Conservation (phyloP, 2,888 invertebrate species). For the Cheilosia impressa region DNA sequence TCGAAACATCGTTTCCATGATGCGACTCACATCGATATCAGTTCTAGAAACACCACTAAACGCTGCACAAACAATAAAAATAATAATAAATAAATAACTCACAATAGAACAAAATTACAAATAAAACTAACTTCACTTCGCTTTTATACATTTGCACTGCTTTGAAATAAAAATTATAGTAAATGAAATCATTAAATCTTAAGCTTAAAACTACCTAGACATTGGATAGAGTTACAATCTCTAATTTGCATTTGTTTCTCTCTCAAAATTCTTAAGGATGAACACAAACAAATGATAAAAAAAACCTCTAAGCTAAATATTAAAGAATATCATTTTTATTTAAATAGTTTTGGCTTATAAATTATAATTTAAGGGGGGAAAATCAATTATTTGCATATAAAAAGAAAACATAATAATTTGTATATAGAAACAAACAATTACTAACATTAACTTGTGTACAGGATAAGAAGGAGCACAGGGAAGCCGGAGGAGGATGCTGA, state of each 20-base stretch:
- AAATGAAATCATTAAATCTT: not conserved
- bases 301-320: slow-evolving; percentile 39
- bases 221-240: slow-evolving; percentile 18
- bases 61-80: too few species aligned
- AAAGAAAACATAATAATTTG: slow-evolving; percentile 21
- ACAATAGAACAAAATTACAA: not conserved
- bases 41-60: too few species aligned
- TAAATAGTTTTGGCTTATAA: slow-evolving; percentile 65
- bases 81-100: not conserved
- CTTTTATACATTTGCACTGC: slow-evolving; percentile 45
- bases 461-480: slow-evolving; percentile 10
- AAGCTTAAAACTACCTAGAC: slow-evolving; percentile 19
- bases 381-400: slow-evolving; percentile 44
- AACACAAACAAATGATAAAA: slow-evolving; percentile 27
- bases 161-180: not conserved
- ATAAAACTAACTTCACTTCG: slow-evolving; percentile 15
- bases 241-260: not conserved
- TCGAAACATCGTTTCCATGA: too few species aligned
- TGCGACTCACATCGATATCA: too few species aligned
- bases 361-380: slow-evolving; percentile 57
- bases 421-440: slow-evolving; percentile 22
- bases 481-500: not conserved
- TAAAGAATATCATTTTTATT: slow-evolving; percentile 38
- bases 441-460: slow-evolving; percentile 9
- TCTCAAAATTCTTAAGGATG: not conserved